A percentile compares a stretch with the other conserved stretches of the same genome.
These are phyloP conservation scores for Tachina fera DNA, from an alignment of 2,888 invertebrate genomes.

Conservation along the genomic window DNA sequence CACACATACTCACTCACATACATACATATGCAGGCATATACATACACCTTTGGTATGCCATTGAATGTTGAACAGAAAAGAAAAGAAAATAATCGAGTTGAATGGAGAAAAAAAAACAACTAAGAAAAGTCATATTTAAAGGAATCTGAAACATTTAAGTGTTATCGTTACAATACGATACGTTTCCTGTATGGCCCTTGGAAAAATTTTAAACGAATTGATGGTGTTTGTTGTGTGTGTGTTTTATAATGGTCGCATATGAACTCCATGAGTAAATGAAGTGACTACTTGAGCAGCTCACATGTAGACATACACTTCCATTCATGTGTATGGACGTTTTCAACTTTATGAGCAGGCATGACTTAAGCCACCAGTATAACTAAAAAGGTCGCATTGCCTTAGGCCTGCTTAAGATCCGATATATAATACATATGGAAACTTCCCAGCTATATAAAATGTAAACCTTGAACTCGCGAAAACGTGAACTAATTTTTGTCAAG, in stretches of 20 bases:
- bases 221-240: slow-evolving; percentile 16
- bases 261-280: slow-evolving; percentile 47
- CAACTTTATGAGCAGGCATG: background rate
- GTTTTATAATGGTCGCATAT: slow-evolving; percentile 31
- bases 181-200: slow-evolving; percentile 52
- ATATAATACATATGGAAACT: too few relatives aligned
- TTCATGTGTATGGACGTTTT: background rate
- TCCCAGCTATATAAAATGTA: too few relatives aligned
- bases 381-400: too few relatives aligned
- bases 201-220: slow-evolving; percentile 32
- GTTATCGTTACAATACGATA: slow-evolving; percentile 68
- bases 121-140: slow-evolving; percentile 64
- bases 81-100: slow-evolving; percentile 46
- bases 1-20: too few relatives aligned
- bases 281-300: slow-evolving; percentile 45
- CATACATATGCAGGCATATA: background rate
- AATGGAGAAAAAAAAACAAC: slow-evolving; percentile 4
- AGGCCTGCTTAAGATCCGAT: too few relatives aligned
- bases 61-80: slow-evolving; percentile 21
- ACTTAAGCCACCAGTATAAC: too few relatives aligned
- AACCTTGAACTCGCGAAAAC: too few relatives aligned
- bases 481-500: too few relatives aligned
- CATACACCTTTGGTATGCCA: slow-evolving; percentile 31
- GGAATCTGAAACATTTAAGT: slow-evolving; percentile 69
- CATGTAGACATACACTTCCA: background rate